phyloP scores from a whole-genome alignment of 2,888 invertebrate species.

The Trichogramma evanescens region DNA sequence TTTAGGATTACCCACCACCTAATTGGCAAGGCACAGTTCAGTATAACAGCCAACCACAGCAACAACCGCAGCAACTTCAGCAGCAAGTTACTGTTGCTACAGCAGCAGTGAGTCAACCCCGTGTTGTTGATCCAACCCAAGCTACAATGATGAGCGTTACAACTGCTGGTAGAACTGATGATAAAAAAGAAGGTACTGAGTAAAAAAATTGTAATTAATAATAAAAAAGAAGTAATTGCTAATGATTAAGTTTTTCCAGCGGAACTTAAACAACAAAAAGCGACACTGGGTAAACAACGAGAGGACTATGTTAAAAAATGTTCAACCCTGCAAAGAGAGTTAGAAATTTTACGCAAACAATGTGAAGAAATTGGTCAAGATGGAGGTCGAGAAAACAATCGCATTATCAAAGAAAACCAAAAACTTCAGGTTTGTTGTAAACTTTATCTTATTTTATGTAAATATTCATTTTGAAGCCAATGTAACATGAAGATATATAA shows the following conservation, averaged over 20 bases:
- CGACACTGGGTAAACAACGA: conserved; percentile 70
- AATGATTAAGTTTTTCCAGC: conserved; percentile 45
- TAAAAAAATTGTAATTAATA: not conserved
- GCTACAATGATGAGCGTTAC: conserved; percentile 29
- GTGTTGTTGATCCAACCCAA: conserved; percentile 18
- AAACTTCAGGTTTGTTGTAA: conserved; percentile 67
- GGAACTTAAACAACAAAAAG: conserved; percentile 76
- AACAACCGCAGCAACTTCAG: conserved; percentile 7
- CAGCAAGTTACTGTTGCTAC: conserved; percentile 12
- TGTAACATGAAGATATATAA: not conserved
- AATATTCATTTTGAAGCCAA: not conserved
- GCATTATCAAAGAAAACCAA: conserved; percentile 75
- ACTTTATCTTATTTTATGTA: not conserved
- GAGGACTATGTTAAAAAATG: conserved; percentile 76
- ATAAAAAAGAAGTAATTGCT: too few species aligned
- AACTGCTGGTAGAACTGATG: conserved; percentile 38
- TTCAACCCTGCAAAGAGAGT: conserved; percentile 65
- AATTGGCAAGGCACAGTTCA: conserved; percentile 42
- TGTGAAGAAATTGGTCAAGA: conserved; percentile 69
- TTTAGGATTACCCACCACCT: conserved; percentile 42
- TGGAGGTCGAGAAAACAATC: conserved; percentile 68
- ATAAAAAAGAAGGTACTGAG: conserved; percentile 45
- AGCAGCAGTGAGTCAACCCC: conserved; percentile 6
- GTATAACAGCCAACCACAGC: conserved; percentile 41
- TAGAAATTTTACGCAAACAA: conserved; percentile 72